phyloP scores from a whole-genome alignment of 2,113 vertebrate species.

The Alethe diademata region DNA sequence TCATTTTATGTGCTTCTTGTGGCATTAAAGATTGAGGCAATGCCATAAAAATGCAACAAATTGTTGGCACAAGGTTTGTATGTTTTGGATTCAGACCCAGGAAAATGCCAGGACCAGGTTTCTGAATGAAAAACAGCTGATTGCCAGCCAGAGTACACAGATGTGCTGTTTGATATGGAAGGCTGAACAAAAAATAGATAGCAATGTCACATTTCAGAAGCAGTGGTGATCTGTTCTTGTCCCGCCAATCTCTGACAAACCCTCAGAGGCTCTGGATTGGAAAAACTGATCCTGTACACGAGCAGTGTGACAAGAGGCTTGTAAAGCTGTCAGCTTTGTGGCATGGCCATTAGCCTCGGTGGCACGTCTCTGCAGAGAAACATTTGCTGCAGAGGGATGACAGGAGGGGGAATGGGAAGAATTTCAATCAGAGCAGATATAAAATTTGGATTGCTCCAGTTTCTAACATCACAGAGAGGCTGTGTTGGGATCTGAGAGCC shows the following conservation, averaged over 20 bases:
- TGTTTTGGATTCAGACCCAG: background rate
- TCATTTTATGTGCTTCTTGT: background rate
- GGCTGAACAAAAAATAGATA: background rate
- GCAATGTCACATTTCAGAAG: background rate
- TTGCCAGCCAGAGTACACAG: background rate
- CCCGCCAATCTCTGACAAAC: background rate
- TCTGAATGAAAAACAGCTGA: background rate
- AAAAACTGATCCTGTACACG: background rate
- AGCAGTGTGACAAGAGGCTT: background rate
- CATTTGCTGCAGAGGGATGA: background rate
- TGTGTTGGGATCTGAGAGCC: background rate
- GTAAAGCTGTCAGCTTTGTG: background rate
- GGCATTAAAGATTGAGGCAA: background rate
- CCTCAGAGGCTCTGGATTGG: background rate
- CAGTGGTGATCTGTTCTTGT: background rate
- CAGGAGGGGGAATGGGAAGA: background rate
- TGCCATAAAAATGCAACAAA: background rate
- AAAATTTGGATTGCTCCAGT: fast-evolving
- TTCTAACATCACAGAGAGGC: fast-evolving
- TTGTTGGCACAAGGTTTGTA: background rate
- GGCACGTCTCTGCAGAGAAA: background rate
- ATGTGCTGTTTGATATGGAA: background rate
- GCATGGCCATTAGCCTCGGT: background rate
- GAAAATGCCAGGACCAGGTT: background rate
- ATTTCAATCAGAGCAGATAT: background rate